phyloP scores from a whole-genome alignment of 2,797 vertebrate genomes.

The Rhabdomys pumilio region DNA sequence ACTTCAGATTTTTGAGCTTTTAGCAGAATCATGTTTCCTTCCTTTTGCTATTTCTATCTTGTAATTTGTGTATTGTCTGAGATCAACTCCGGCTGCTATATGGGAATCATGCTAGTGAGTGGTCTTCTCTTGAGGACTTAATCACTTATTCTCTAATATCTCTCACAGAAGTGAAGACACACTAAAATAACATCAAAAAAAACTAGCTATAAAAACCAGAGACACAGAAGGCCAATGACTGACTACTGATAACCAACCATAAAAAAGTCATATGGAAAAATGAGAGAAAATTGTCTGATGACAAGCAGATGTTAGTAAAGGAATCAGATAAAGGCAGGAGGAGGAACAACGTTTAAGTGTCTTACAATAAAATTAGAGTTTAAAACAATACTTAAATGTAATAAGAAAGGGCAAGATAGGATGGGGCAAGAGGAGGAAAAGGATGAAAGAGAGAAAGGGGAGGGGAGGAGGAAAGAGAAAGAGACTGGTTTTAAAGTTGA shows the following conservation, averaged over 20 bases:
- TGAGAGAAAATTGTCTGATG: background rate
- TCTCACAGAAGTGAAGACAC: background rate
- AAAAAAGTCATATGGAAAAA: background rate
- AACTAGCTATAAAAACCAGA: background rate
- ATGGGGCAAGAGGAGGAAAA: too few species aligned
- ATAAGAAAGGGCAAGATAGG: background rate
- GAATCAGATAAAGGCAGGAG: background rate
- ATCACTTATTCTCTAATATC: background rate
- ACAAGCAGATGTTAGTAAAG: background rate
- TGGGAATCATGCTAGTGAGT: background rate
- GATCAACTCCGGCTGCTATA: background rate
- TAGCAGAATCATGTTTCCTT: background rate
- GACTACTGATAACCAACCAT: background rate
- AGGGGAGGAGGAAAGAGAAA: background rate
- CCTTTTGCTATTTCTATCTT: background rate
- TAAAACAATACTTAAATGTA: background rate
- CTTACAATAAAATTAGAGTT: background rate
- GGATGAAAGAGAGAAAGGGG: too few species aligned
- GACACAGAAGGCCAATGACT: background rate
- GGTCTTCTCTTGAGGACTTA: background rate
- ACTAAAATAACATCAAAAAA: background rate
- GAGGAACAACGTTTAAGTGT: background rate
- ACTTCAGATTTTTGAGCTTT: background rate
- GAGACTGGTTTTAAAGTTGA: background rate
- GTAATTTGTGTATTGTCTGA: background rate